Evolutionary conservation across 2,113 vertebrate species (phyloP).

Genomic region (Cervus canadensis): DNA sequence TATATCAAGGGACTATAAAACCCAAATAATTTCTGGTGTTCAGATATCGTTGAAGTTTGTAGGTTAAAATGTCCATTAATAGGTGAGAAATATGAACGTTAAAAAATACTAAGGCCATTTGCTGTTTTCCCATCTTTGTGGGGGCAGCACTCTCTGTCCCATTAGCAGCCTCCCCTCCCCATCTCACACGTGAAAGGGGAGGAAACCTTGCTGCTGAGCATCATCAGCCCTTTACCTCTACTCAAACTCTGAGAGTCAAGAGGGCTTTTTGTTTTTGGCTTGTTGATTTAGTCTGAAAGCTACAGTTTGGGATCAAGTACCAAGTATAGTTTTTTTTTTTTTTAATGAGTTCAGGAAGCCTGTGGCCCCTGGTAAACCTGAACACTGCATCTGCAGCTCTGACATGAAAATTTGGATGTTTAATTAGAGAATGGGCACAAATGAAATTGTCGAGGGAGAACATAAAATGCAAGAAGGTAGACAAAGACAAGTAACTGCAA

Average conservation of each 20-base stretch:
- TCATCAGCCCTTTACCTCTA: background rate
- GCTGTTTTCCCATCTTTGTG: background rate
- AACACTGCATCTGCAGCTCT: background rate
- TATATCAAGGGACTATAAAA: background rate
- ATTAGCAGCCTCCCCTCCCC: background rate
- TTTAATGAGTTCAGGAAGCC: background rate
- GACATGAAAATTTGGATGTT: background rate
- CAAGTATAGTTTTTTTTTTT: background rate
- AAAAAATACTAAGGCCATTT: background rate
- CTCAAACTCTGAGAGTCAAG: background rate
- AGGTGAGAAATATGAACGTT: background rate
- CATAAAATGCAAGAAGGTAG: background rate
- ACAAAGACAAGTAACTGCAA: background rate
- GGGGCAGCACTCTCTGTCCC: background rate
- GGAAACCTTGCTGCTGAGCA: background rate
- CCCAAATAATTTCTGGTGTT: background rate
- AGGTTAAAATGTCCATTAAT: background rate
- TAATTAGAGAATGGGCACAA: background rate
- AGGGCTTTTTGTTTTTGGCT: background rate
- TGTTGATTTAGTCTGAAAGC: background rate
- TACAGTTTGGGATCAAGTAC: background rate
- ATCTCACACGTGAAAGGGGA: background rate
- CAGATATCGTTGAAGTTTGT: background rate
- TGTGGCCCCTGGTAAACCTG: background rate
- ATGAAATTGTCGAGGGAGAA: background rate